Base-by-base conservation (phyloP, 2,888 invertebrate genomes). In the Cabera pusaria region DNA sequence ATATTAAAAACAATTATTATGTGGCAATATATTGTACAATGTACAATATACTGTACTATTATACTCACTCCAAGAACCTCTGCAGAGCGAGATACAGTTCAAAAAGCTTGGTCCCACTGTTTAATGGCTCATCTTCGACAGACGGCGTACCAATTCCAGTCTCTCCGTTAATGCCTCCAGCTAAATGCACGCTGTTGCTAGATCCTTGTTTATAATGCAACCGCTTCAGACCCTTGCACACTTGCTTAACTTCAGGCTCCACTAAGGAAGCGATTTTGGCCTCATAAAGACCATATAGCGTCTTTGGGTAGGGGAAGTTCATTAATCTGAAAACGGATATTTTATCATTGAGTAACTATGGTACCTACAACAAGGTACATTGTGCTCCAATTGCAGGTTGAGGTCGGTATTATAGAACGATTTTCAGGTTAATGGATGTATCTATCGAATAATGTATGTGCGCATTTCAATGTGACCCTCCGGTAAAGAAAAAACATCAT, bases 41-140 rank as follows among this genome's bases (percentile, higher is more conserved):
- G 10, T 2, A 22, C 2, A 9, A 5, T 10, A 6, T 9, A 14
- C 6, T 22, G 6, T 22, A n/a, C 5, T 4, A 9, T 5, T 2
- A 42, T 38, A 91, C 94, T 90, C 86, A 92, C 91, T 91, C 88
- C 22, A 94, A 91, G 84, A 97, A 97, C 77, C 97, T 93, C 73
- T 98, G 97, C 34, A 98, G 81, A 0, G 96, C 93, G 49, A 98
- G 90, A 79, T 98, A 98, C 4, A 98, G 89, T 76, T 98, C 97
- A 76, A 98, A 97, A 29, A 98, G 84, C 1, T 95, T 94, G 0
- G 97, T 97, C 0, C 97, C 97, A 90, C 96, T 93, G 1, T 93
- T 92, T 20, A 96, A 79, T 6, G 94, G 93, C 50, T 94, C 93
- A 6, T 90, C 78, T 2, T 91, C 90, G 0, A 90, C 82, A 1